These are phyloP conservation scores for Agelaius phoeniceus DNA, from an alignment of 2,113 vertebrate species.

Conservation along the genomic window DNA sequence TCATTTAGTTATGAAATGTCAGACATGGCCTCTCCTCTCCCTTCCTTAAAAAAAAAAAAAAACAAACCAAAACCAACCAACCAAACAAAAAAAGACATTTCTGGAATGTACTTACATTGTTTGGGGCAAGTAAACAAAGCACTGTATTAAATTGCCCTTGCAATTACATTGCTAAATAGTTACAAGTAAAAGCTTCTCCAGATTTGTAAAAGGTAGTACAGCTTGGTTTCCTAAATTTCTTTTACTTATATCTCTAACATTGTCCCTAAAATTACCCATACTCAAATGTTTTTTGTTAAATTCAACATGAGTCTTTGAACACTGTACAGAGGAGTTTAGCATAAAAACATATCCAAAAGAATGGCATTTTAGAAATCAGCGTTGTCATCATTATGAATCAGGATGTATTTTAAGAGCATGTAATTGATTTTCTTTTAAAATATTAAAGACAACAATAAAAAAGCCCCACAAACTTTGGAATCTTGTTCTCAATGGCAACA, in stretches of 20 bases:
- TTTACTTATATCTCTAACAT: not conserved
- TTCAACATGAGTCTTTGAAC: not conserved
- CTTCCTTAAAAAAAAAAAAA: not conserved
- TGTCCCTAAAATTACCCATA: not conserved
- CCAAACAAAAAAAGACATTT: not conserved
- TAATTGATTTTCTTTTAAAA: not conserved
- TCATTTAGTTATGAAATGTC: not conserved
- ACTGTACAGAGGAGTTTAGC: not conserved
- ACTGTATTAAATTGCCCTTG: not conserved
- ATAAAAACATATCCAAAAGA: not conserved
- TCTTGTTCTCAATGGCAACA: not conserved
- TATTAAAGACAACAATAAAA: not conserved
- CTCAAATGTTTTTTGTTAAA: not conserved
- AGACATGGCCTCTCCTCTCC: not conserved
- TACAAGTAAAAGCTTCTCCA: constrained; percentile 15
- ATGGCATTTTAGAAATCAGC: not conserved
- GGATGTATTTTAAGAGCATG: not conserved
- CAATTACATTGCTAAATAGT: not conserved
- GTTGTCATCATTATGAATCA: not conserved
- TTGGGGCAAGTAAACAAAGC: not conserved
- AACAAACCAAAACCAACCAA: not conserved
- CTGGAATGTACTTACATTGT: not conserved
- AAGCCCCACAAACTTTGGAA: not conserved
- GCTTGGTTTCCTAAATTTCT: not conserved
- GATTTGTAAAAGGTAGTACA: not conserved